Percentiles rank a stretch among this genome's conserved stretches.
phyloP scores from a whole-genome alignment of 1,140 invertebrate genomes.

The Oscheius sp. region DNA sequence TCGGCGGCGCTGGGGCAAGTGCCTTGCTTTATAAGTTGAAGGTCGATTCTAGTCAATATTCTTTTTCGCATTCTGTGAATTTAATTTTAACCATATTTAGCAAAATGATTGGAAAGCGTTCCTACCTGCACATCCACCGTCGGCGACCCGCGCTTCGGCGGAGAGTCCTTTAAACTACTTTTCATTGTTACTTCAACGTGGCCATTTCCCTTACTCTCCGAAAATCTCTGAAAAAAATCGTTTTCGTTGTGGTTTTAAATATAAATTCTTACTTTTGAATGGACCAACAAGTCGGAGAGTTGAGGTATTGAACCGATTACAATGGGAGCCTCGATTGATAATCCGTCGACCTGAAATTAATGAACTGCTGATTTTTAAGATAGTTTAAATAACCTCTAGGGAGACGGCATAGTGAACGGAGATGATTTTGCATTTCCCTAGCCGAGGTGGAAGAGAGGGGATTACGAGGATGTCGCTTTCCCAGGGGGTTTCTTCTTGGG shows the following conservation, averaged over 20 bases:
- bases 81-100: too few species aligned
- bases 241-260: not conserved
- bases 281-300: conserved; percentile 48
- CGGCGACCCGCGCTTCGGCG: conserved; percentile 16
- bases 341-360: not conserved
- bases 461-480: conserved; percentile 42
- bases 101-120: too few species aligned
- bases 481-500: conserved; percentile 23
- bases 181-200: conserved; percentile 9
- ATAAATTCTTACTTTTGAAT: conserved; percentile 10
- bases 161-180: conserved; percentile 24
- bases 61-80: too few species aligned
- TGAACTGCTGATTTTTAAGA: not conserved
- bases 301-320: conserved; percentile 57
- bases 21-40: too few species aligned
- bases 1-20: too few species aligned
- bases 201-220: not conserved
- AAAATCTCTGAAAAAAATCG: not conserved
- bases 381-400: conserved; percentile 40
- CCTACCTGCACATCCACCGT: conserved; percentile 25
- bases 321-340: conserved; percentile 48
- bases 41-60: too few species aligned
- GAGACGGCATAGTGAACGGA: conserved; percentile 52
- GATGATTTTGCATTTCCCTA: conserved; percentile 55
- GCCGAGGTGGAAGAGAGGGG: conserved; percentile 51